Percentiles rank a stretch among this genome's conserved stretches.
phyloP scores from a whole-genome alignment of 2,797 vertebrate species.

The Onychomys arenicola region DNA sequence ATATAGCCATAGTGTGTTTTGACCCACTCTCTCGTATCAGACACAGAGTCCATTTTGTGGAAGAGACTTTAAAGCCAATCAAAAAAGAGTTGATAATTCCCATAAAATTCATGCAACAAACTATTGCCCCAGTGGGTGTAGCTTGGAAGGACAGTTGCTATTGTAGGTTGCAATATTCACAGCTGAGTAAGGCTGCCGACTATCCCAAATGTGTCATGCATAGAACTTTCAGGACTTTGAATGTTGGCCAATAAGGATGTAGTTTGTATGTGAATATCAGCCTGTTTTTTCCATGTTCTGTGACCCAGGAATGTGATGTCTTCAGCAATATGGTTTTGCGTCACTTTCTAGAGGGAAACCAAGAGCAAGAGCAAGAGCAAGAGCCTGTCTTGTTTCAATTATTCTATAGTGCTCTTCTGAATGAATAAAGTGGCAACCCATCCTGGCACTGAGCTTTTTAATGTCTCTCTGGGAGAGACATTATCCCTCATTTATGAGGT shows the following conservation, averaged over 20 bases:
- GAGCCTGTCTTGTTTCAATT: not conserved
- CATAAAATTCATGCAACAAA: not conserved
- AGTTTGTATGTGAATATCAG: not conserved
- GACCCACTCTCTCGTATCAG: not conserved
- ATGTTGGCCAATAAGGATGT: not conserved
- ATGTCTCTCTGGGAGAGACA: rapidly evolving
- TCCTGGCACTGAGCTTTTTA: not conserved
- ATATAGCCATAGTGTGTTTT: not conserved
- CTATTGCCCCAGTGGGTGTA: not conserved
- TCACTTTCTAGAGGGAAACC: not conserved
- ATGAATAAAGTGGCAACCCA: not conserved
- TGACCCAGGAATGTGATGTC: not conserved
- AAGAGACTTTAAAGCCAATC: not conserved
- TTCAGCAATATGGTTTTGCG: not conserved
- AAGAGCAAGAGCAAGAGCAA: not conserved
- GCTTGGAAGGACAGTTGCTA: not conserved
- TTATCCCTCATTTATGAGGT: not conserved
- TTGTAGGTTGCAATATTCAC: not conserved
- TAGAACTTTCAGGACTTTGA: not conserved
- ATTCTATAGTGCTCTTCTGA: not conserved
- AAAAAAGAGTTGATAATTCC: not conserved
- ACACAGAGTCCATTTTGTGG: not conserved
- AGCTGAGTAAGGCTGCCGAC: not conserved
- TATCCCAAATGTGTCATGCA: no score
- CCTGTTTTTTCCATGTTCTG: not conserved